Percentiles rank a stretch among this genome's conserved stretches.
These are phyloP conservation scores for Creontiades dilutus DNA, from an alignment of 2,888 invertebrate species.

Conservation along the genomic window DNA sequence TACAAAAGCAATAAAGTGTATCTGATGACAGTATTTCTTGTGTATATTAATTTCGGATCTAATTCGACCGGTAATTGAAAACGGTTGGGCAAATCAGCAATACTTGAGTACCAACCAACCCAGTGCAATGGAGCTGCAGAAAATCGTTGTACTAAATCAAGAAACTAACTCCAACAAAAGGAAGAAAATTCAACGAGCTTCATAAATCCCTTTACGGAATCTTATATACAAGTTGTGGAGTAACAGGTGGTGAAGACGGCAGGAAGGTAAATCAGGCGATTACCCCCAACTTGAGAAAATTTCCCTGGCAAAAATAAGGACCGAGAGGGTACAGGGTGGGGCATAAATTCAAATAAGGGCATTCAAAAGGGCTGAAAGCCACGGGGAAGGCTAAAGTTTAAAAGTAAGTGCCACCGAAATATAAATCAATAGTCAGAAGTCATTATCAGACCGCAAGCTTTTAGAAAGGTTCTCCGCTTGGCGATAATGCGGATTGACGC, in stretches of 20 bases:
- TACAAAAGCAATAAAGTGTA: too few relatives aligned
- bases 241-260: constrained; percentile 15
- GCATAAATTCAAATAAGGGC: constrained; percentile 17
- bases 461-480: not conserved
- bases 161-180: too few relatives aligned
- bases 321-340: not conserved
- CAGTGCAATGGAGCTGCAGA: too few relatives aligned
- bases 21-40: too few relatives aligned
- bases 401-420: not conserved
- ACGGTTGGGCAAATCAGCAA: too few relatives aligned
- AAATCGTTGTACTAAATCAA: too few relatives aligned
- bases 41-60: too few relatives aligned
- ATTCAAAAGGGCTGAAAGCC: constrained; percentile 24
- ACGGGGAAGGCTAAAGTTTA: not conserved
- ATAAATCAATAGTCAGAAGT: constrained; percentile 6
- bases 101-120: too few relatives aligned
- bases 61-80: too few relatives aligned
- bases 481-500: constrained; percentile 5
- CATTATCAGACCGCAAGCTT: constrained; percentile 10
- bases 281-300: constrained; percentile 13
- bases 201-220: not conserved
- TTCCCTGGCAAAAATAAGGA: not conserved
- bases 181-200: not conserved
- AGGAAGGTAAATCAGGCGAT: not conserved
- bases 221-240: constrained; percentile 17